Percentiles rank a stretch among this genome's conserved stretches.
Evolutionary conservation across 2,113 vertebrate genomes (phyloP).

Genomic region (Pomatostomus ruficeps): DNA sequence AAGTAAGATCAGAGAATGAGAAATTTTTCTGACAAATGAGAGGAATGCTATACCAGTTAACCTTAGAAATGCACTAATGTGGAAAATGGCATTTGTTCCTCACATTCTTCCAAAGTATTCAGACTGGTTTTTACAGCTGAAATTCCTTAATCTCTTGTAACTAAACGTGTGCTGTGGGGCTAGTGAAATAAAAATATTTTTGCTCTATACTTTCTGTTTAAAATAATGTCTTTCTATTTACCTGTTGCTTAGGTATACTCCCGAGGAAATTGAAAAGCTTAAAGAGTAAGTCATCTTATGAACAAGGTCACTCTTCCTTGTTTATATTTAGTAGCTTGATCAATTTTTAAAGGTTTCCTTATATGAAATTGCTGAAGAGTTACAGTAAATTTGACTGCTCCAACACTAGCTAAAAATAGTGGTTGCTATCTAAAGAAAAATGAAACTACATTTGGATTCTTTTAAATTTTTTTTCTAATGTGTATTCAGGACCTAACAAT

Average conservation of each 20-base stretch:
- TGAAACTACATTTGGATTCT: not conserved
- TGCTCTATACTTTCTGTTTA: not conserved
- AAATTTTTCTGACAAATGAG: not conserved
- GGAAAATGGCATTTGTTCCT: not conserved
- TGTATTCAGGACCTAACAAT: not conserved
- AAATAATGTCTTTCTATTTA: slow-evolving; percentile 36
- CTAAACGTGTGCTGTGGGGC: not conserved
- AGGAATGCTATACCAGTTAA: not conserved
- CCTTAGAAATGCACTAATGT: not conserved
- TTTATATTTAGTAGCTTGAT: not conserved
- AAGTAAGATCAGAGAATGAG: not conserved
- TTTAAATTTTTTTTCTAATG: not conserved
- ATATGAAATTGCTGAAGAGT: not conserved
- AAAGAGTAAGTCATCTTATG: slow-evolving; percentile 86
- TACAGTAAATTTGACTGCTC: not conserved
- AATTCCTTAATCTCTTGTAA: not conserved
- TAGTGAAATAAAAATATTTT: not conserved
- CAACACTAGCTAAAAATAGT: not conserved
- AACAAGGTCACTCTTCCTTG: not conserved
- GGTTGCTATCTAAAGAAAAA: not conserved
- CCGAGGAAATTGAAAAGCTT: slow-evolving; percentile 93
- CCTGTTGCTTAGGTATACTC: slow-evolving; percentile 81
- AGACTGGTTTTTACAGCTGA: not conserved
- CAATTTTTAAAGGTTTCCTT: not conserved
- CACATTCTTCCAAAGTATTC: not conserved